These are phyloP conservation scores for Chironomus striatipennis DNA, from an alignment of 1,140 invertebrate species.

Conservation along the genomic window DNA sequence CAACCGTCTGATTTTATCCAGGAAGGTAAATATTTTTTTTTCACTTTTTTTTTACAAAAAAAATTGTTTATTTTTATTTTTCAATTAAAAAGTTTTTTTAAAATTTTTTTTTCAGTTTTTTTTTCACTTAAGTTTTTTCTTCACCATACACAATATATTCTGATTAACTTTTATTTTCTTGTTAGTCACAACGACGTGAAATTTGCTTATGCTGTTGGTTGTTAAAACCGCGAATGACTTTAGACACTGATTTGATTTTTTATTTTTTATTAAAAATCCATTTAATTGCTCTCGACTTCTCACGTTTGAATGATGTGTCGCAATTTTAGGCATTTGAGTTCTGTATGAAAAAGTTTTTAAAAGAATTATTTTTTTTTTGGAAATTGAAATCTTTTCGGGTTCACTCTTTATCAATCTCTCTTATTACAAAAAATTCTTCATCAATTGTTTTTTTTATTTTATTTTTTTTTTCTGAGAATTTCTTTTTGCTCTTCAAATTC, in stretches of 20 bases:
- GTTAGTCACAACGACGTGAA: not conserved
- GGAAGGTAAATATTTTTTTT: not conserved
- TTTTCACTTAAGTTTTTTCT: slow-evolving; percentile 13
- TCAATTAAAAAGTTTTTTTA: not conserved
- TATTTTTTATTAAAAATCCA: not conserved
- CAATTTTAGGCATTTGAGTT: slow-evolving; percentile 8
- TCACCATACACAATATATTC: not conserved
- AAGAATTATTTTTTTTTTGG: not conserved
- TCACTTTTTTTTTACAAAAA: not conserved
- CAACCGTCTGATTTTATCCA: too few species aligned
- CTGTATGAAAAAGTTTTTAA: not conserved
- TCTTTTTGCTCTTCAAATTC: not conserved
- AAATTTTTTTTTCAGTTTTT: not conserved
- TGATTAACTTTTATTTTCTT: slow-evolving; percentile 4
- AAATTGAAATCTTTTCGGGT: too few species aligned
- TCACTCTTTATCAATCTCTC: too few species aligned
- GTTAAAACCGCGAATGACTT: not conserved
- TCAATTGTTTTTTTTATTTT: not conserved
- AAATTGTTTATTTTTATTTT: not conserved
- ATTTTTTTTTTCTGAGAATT: not conserved
- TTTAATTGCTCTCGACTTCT: not conserved
- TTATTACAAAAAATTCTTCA: not conserved
- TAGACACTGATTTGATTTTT: not conserved
- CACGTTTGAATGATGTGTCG: not conserved
- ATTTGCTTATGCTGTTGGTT: too few species aligned